Evolutionary conservation across 2,888 invertebrate genomes (phyloP), one percentile per base, ranked within the genome.

Genomic region (Thysanoteuthis rhombus): DNA sequence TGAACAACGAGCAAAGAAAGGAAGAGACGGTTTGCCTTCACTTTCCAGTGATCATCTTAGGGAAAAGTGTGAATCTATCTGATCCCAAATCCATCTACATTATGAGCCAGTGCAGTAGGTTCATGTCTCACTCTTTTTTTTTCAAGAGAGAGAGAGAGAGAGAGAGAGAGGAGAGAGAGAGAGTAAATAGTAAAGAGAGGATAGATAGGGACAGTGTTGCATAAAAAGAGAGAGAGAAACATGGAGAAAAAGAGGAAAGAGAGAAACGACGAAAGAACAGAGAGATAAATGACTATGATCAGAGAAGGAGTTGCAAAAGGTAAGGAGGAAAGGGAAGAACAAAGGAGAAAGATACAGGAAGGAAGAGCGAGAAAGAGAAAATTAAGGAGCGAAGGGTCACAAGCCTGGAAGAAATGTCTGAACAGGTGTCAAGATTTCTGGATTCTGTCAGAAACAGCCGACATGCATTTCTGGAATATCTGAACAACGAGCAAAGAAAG

Each of bases 391-490:
- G n/a, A 12, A 32, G 1, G 8, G 2, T 0, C 10, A n/a, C n/a
- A 75, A 75, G 8, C n/a, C n/a, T 75, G 32, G 75, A 32, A 75
- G 75, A 75, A 75, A 75, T 75, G 75, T 75, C 10, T 75, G 32
- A 75, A 75, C 75, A 75, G 75, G 75, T 75, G 75, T 75, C 32
- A 75, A n/a, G 75, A 75, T 75, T 75, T 12, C 75, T 75, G 75
- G n/a, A n/a, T 75, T 75, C n/a, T 75, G 75, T 75, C 75, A 75
- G 75, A 32, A 75, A 75, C 16, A 16, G 75, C 75, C 75, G n/a
- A 75, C n/a, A 75, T 75, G 75, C 75, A 75, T 75, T 75, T 75
- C 75, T 75, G 75, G 75, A 75, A 75, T 75, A n/a, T 75, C 75
- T 75, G n/a, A 75, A 10, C 5, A 75, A 32, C 6, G n/a, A 75